A percentile compares a stretch with the other conserved stretches of the same genome.
Evolutionary conservation across 1,140 invertebrate species (phyloP).

Genomic region (Nephila pilipes): DNA sequence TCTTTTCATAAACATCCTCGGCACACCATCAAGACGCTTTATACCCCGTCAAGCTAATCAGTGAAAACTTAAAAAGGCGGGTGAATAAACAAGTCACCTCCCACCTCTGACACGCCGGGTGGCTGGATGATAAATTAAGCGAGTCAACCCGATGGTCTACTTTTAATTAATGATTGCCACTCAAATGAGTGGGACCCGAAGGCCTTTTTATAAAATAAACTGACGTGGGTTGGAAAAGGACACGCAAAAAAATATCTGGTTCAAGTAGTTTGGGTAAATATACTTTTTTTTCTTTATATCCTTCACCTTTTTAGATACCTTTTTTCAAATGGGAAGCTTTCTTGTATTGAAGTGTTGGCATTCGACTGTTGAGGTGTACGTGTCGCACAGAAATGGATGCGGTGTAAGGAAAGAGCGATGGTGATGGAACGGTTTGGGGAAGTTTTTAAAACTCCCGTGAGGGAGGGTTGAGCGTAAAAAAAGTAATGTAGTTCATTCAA

Average conservation of each 20-base stretch:
- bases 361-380: background rate
- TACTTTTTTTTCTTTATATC: background rate
- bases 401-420: background rate
- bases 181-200: background rate
- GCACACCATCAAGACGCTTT: background rate
- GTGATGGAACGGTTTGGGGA: background rate
- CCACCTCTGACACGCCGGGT: conserved; percentile 12
- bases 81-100: conserved; percentile 21
- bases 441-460: background rate
- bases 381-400: background rate
- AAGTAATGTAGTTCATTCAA: background rate
- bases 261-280: conserved; percentile 30
- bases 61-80: background rate
- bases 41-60: background rate
- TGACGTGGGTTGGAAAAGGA: background rate
- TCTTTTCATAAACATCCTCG: too few species aligned
- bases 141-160: background rate
- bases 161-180: conserved; percentile 22
- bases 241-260: background rate
- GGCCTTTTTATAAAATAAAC: background rate
- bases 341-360: background rate
- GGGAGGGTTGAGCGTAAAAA: background rate
- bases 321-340: background rate
- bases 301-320: background rate
- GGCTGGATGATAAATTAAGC: conserved; percentile 31